phyloP scores from a whole-genome alignment of 2,888 invertebrate genomes.

The Oscheius sp. region DNA sequence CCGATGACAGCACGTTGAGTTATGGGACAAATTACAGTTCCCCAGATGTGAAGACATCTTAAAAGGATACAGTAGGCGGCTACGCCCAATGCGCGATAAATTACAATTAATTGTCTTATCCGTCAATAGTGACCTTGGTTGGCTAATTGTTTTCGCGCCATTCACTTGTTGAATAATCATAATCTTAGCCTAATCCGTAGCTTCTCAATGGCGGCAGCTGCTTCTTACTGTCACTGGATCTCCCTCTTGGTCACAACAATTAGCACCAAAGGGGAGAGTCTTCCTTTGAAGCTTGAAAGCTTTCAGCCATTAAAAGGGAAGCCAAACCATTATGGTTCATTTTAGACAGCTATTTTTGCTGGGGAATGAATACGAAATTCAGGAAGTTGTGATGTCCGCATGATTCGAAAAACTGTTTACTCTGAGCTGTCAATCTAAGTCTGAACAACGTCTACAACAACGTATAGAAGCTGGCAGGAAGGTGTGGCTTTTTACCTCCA shows the following conservation, averaged over 20 bases:
- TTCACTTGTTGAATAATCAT: slow-evolving; percentile 31
- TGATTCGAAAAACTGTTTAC: too few species aligned
- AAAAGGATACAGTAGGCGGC: too few species aligned
- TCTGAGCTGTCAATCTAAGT: too few species aligned
- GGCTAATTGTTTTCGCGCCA: slow-evolving; percentile 29
- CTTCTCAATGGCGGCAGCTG: slow-evolving; percentile 32
- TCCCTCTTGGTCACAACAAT: slow-evolving; percentile 22
- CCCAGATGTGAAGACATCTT: background rate
- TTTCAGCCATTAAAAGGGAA: too few species aligned
- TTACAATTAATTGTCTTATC: too few species aligned
- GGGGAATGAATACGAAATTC: too few species aligned
- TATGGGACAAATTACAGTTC: background rate
- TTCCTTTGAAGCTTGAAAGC: background rate
- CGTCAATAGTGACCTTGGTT: background rate
- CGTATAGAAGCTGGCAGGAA: background rate
- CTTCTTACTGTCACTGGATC: slow-evolving; percentile 29
- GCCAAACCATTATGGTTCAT: background rate
- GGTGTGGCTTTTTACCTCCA: too few species aligned
- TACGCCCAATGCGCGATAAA: too few species aligned
- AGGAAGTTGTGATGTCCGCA: too few species aligned
- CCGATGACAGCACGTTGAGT: background rate
- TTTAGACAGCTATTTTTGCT: too few species aligned
- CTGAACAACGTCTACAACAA: background rate
- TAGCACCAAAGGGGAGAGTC: slow-evolving; percentile 4
- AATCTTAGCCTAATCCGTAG: slow-evolving; percentile 26